Conservation (phyloP, 2,797 vertebrate genomes). For the Sylvilagus floridanus region DNA sequence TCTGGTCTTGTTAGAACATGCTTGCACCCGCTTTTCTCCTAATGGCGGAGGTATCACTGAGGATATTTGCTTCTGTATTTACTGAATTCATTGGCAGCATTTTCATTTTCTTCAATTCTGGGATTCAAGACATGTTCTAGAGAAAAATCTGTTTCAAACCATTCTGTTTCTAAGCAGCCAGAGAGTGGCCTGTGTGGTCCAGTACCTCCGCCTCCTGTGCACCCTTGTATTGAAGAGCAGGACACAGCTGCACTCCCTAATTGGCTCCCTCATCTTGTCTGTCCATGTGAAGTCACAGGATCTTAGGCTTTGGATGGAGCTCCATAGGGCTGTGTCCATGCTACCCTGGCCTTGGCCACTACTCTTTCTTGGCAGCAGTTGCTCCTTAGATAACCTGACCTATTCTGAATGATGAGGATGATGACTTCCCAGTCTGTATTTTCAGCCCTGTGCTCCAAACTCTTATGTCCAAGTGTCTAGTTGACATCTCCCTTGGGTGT, state of each 20-base stretch:
- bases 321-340: too few relatives aligned
- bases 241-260: neutral
- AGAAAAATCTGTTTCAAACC: slow-evolving; percentile 12
- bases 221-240: neutral
- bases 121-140: neutral
- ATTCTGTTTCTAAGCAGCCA: neutral
- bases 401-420: neutral
- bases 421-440: neutral
- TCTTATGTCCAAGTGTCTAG: neutral
- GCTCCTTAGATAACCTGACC: neutral
- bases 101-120: neutral
- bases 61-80: neutral
- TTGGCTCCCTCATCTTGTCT: neutral
- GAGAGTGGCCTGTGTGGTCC: neutral
- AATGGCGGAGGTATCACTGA: neutral
- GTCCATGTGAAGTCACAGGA: neutral
- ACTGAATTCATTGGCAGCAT: neutral
- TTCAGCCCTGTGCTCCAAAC: neutral
- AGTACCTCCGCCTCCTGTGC: neutral
- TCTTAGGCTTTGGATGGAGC: neutral
- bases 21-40: neutral
- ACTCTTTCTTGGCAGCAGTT: neutral
- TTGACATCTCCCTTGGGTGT: neutral
- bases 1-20: slow-evolving; percentile 43
- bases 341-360: neutral